Conservation (phyloP, 2,113 vertebrate genomes). For the Pleuronectes platessa region DNA sequence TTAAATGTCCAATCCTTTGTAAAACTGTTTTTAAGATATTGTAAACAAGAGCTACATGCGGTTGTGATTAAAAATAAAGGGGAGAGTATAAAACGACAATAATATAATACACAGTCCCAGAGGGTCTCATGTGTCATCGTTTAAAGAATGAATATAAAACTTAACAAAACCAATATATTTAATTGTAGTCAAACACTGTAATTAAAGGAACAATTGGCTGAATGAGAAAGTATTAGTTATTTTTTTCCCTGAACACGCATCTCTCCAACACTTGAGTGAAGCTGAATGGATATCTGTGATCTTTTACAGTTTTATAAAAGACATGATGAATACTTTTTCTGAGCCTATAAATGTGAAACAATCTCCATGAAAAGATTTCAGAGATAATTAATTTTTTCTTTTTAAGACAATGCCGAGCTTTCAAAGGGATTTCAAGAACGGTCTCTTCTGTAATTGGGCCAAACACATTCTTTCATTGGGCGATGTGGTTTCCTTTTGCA, state of each 20-base stretch:
- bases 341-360: constrained; percentile 55
- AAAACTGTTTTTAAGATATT: too few species aligned
- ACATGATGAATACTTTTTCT: constrained; percentile 55
- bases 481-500: constrained; percentile 75
- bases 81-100: constrained; percentile 8
- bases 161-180: constrained; percentile 66
- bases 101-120: constrained; percentile 17
- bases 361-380: constrained; percentile 64
- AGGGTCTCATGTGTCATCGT: constrained; percentile 5
- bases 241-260: constrained; percentile 66
- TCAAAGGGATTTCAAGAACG: constrained; percentile 69
- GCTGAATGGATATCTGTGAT: constrained; percentile 68
- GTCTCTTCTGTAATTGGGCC: constrained; percentile 72
- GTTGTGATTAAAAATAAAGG: constrained; percentile 3
- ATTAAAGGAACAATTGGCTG: constrained; percentile 71
- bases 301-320: constrained; percentile 65
- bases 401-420: constrained; percentile 72
- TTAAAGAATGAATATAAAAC: constrained; percentile 49
- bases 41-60: background rate
- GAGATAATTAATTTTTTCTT: constrained; percentile 73
- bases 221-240: constrained; percentile 67
- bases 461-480: constrained; percentile 79
- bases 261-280: constrained; percentile 62
- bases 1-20: too few species aligned
- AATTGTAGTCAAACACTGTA: constrained; percentile 71